phyloP scores from a whole-genome alignment of 2,113 vertebrate genomes.

The Falco punctatus region DNA sequence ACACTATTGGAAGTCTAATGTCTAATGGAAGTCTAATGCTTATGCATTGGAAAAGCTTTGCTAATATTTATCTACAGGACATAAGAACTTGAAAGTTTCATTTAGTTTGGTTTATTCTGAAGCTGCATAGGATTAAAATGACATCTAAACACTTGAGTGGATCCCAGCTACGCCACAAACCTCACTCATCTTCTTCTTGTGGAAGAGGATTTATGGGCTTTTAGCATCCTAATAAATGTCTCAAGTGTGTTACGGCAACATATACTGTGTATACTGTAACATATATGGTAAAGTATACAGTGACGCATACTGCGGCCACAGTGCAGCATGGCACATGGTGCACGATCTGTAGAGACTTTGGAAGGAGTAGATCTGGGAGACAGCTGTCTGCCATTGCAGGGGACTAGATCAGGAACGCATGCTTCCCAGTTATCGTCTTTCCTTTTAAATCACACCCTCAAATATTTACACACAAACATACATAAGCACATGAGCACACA shows the following conservation, averaged over 20 bases:
- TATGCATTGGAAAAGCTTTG: background rate
- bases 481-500: background rate
- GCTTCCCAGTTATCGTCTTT: background rate
- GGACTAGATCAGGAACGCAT: background rate
- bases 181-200: background rate
- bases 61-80: background rate
- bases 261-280: background rate
- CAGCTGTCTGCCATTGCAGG: background rate
- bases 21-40: background rate
- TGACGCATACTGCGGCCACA: rapidly evolving
- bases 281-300: background rate
- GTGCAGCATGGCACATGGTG: rapidly evolving
- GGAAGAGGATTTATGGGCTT: background rate
- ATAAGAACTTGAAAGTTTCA: background rate
- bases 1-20: background rate
- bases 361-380: background rate
- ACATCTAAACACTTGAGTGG: background rate
- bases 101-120: background rate
- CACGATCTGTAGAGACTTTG: background rate
- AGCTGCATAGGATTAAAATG: background rate
- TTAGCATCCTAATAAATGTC: background rate
- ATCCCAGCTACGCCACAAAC: background rate
- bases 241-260: background rate
- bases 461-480: slow-evolving; percentile 17
- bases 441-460: background rate